Base-by-base conservation (phyloP, 64 coral and sea anemone genomes). In the Stylophora pistillata region DNA sequence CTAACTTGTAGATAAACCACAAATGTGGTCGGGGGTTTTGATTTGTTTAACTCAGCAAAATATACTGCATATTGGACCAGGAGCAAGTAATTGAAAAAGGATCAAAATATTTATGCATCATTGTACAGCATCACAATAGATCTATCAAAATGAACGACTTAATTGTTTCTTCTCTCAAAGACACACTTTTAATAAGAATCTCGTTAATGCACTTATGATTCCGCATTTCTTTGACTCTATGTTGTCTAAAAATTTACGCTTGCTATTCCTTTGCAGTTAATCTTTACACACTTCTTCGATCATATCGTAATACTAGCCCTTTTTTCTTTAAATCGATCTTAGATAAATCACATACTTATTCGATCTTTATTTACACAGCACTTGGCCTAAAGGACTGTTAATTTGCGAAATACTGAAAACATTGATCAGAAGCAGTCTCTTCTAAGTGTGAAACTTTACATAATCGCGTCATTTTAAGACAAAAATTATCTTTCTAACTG, bases 31-130 rank as follows among this genome's bases (percentile, higher is more conserved):
- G 9, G 20, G n/a, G 11, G 20, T 23, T 66, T 66, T 66, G 2
- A n/a, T 66, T 66, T 66, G 63, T 26, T 68, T 21, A 12, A 21
- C 21, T n/a, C 61, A 21, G 20, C 1, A 10, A 64, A 64, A 21
- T 15, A 6, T 17, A 6, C 6, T 0, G 41, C 31, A 16, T 33
- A 23, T 52, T 47, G 1, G 18, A 53, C 73, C 6, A 76, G 53
- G 33, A 76, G 53, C 0, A 76, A 10, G 53, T 76, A 20, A 76
- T 52, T 47, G 37, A 76, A 41, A 23, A 76, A 20, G 73, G 73
- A 76, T 54, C 73, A 76, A 76, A 76, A 74, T 74, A 74, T 74
- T 74, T 32, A 74, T 74, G 33, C 16, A 33, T 13, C 41, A 74
- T 74, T 74, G 30, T 74, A 74, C 10, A 37, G 32, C 32, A 74